Evolutionary conservation across 64 coral and sea anemone genomes (phyloP), one percentile per base, ranked within the genome.

Genomic region (Stylophora pistillata): DNA sequence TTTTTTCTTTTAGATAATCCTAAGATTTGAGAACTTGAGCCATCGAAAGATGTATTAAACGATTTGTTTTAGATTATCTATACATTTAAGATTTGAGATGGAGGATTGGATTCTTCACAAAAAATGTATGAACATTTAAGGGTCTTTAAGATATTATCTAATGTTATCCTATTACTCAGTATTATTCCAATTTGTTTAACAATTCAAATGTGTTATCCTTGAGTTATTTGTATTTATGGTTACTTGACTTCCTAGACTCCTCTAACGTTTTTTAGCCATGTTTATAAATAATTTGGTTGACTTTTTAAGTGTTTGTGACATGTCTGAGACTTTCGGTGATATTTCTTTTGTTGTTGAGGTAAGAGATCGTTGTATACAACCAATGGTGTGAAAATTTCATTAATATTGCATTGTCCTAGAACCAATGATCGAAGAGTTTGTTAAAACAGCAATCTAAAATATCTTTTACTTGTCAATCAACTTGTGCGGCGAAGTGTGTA

Each of bases 381-480:
- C 62, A 84, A 84, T 84, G 60, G 62, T 37, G 80, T 41, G 11
- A 25, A 71, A 84, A 84, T 53, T 54, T 84, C 62, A 84, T 84
- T 69, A 84, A 84, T 84, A 34, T 84, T 84, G 80, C 11, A 84
- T 84, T 84, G 80, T 84, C 27, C 62, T 33, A 69, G 31, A 70
- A 37, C 80, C 80, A 84, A 84, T 84, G 20, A 84, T 33, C 64
- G 61, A 70, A 25, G 29, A 16, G 80, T 47, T 47, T 84, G 13
- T 70, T n/a, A 13, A 59, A 37, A 84, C 80, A 84, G 61, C 61
- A 65, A 84, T 84, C 21, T 70, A 84, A 65, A 84, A 84, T 70
- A n/a, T 84, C 80, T 84, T 26, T 53, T 53, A 34, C 80, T 53
- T 84, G 80, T 84, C 80, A 84, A 84, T 84, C 80, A 84, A 69